phyloP scores from a whole-genome alignment of 2,888 invertebrate species.

The Rhagonycha fulva region DNA sequence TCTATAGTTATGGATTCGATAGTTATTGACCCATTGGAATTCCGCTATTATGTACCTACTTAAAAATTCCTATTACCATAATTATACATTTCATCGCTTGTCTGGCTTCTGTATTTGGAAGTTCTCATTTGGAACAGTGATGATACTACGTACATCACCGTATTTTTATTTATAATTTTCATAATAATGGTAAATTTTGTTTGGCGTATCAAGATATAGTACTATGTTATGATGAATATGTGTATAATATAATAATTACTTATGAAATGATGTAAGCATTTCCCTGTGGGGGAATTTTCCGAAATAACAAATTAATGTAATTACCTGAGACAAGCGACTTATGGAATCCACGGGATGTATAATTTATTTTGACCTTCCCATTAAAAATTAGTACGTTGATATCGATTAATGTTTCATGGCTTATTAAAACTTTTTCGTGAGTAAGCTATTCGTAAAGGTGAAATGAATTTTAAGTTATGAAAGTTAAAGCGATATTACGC shows the following conservation, averaged over 20 bases:
- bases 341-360: neutral
- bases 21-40: neutral
- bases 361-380: neutral
- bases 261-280: neutral
- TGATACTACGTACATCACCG: neutral
- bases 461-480: neutral
- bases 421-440: neutral
- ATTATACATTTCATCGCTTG: neutral
- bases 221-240: neutral
- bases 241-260: neutral
- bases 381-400: neutral
- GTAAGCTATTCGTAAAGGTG: neutral
- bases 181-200: neutral
- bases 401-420: neutral
- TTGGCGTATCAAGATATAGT: neutral
- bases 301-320: neutral
- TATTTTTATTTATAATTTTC: neutral
- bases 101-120: neutral
- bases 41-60: neutral
- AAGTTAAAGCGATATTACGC: neutral
- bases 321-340: neutral
- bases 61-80: neutral
- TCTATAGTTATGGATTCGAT: neutral
- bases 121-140: neutral
- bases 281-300: neutral